phyloP scores from a whole-genome alignment of 2,888 invertebrate genomes.

The Cryptocephalus moraei region DNA sequence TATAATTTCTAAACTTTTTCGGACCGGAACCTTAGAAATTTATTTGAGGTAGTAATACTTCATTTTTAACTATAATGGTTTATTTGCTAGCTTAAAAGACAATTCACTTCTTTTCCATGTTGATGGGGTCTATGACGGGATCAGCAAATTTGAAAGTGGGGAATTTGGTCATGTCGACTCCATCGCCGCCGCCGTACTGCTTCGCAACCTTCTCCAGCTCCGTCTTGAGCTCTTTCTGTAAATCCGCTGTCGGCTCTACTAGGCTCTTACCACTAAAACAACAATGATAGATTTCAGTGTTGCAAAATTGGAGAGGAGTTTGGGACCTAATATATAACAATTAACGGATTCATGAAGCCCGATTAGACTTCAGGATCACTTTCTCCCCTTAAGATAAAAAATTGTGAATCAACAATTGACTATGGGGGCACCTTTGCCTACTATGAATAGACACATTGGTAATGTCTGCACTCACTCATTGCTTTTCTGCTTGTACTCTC shows the following conservation, averaged over 20 bases:
- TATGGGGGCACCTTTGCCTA: too few species aligned
- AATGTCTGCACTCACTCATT: conserved; percentile 52
- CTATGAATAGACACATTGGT: conserved; percentile 2
- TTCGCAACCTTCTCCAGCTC: conserved; percentile 74
- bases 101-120: conserved; percentile 30
- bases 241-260: conserved; percentile 69
- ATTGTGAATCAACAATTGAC: too few species aligned
- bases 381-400: too few species aligned
- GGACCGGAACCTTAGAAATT: too few species aligned
- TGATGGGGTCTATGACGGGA: conserved; percentile 58
- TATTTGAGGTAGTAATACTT: not conserved
- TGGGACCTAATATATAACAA: too few species aligned
- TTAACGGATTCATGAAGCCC: too few species aligned
- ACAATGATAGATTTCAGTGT: not conserved
- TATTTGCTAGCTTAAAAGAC: not conserved
- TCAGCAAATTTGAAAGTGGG: conserved; percentile 76
- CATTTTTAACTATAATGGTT: not conserved
- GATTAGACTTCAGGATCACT: too few species aligned
- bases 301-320: too few species aligned
- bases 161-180: conserved; percentile 81
- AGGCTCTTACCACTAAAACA: conserved; percentile 65
- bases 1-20: too few species aligned
- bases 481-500: conserved; percentile 81
- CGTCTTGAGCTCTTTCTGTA: conserved; percentile 61
- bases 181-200: conserved; percentile 64